phyloP scores from a whole-genome alignment of 2,113 vertebrate species.

The Atrichornis clamosus region DNA sequence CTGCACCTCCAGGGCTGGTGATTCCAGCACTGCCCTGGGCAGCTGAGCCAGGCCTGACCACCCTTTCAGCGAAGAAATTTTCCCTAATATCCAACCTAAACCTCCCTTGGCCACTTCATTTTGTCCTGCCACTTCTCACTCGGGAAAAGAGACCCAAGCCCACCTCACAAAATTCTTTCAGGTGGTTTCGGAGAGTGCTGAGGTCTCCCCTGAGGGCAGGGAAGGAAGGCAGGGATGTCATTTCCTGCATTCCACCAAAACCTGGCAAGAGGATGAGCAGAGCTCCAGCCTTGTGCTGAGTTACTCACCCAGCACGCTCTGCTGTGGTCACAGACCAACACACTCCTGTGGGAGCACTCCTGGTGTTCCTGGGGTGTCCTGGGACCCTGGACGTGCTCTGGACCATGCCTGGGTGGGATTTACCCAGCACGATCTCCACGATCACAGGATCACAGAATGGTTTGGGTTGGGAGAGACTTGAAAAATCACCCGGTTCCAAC shows the following conservation, averaged over 20 bases:
- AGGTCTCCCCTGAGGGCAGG: neutral
- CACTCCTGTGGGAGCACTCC: neutral
- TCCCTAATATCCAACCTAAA: neutral
- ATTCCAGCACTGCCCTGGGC: neutral
- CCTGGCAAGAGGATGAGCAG: neutral
- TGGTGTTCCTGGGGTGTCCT: neutral
- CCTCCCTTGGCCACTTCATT: neutral
- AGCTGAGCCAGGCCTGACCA: neutral
- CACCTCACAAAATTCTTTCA: neutral
- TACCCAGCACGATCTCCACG: neutral
- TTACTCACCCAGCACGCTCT: neutral
- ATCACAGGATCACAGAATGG: neutral
- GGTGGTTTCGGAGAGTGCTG: neutral
- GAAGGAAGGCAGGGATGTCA: neutral
- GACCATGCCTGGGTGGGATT: neutral
- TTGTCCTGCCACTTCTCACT: neutral
- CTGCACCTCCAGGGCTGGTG: no score
- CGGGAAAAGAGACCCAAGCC: neutral
- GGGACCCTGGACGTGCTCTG: accelerated
- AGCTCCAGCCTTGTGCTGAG: neutral
- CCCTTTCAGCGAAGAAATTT: neutral
- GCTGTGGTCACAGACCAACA: neutral
- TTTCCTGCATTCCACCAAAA: neutral
- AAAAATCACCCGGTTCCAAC: neutral
- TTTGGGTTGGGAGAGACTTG: neutral